Evolutionary conservation across 2,113 vertebrate genomes (phyloP).

Genomic region (Rattus rattus): DNA sequence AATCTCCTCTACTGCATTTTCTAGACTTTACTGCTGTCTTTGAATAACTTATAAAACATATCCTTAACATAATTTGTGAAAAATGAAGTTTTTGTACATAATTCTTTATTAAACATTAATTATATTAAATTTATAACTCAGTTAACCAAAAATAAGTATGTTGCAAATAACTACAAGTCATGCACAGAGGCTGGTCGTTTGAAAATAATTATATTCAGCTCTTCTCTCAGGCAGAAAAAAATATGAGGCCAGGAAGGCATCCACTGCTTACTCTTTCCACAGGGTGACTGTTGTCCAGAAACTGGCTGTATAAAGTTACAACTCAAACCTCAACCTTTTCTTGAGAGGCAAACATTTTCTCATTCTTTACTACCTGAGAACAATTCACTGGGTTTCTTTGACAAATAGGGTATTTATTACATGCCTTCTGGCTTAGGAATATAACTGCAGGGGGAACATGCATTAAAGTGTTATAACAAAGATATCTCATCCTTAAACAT

Average conservation of each 20-base stretch:
- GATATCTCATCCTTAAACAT: constrained; percentile 29
- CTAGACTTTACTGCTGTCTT: neutral
- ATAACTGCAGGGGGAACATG: neutral
- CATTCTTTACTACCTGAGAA: constrained; percentile 49
- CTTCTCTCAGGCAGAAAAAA: neutral
- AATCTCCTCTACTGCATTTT: constrained; percentile 98
- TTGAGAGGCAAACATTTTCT: constrained; percentile 27
- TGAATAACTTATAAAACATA: neutral
- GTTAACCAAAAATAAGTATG: constrained; percentile 40
- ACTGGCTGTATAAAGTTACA: neutral
- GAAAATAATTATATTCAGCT: constrained; percentile 46
- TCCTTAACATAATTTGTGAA: constrained; percentile 34
- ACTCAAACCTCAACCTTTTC: constrained; percentile 45
- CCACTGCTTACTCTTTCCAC: neutral
- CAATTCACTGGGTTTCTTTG: constrained; percentile 54
- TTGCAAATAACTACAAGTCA: constrained; percentile 35
- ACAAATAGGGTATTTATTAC: constrained; percentile 25
- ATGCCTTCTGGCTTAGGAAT: constrained; percentile 18
- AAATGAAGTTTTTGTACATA: constrained; percentile 39
- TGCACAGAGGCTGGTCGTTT: neutral
- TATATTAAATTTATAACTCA: constrained; percentile 21
- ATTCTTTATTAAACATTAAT: constrained; percentile 38
- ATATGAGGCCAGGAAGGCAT: constrained; percentile 15
- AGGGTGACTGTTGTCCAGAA: neutral
- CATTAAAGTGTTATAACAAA: constrained; percentile 25